Base-by-base conservation (phyloP, 2,113 vertebrate genomes). In the Gnathonemus echidnorhynchus region DNA sequence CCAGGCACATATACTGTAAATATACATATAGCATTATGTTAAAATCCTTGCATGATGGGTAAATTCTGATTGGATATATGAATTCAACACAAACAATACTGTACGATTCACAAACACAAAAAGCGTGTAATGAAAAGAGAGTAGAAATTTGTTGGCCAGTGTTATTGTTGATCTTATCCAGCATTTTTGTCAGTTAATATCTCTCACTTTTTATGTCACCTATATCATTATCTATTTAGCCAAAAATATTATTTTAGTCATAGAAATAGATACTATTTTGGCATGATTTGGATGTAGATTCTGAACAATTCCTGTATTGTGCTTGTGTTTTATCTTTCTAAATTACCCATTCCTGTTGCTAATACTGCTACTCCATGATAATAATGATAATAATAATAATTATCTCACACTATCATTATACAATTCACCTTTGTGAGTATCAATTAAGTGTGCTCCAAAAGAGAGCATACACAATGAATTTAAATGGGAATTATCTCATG, bases 401-500 rank as follows among this genome's bases (percentile, higher is more conserved):
- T 84, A 84, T 84, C 49, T 85, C 74, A 89, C 24, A 46, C 39
- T 53, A 58, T 45, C 50, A 84, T 85, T 46, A 89, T 27, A 89
- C 52, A 84, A 85, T 89, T 89, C 89, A 56, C 77, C 80, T 89
- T 85, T 45, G 77, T 56, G 89, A 62, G 89, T 89, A 58, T 89
- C 89, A 89, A 62, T 85, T 84, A 86, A 85, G 77, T 89, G 90
- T 62, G 88, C 90, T 92, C 35, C 52, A 91, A 94, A 96, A 95
- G 92, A 94, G 94, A 94, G 92, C 94, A 95, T 92, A 93, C 94
- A 92, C 93, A 92, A 91, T 94, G 95, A 91, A 95, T 96, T 94
- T 94, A 94, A 95, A 94, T 93, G 90, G 93, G 93, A 93, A 93
- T 95, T 95, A 95, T 95, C 94, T 95, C 94, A 94, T 94, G 91